Percentiles rank a stretch among this genome's conserved stretches.
Conservation (phyloP, 2,888 invertebrate genomes). For the Pediacus dermestoides region DNA sequence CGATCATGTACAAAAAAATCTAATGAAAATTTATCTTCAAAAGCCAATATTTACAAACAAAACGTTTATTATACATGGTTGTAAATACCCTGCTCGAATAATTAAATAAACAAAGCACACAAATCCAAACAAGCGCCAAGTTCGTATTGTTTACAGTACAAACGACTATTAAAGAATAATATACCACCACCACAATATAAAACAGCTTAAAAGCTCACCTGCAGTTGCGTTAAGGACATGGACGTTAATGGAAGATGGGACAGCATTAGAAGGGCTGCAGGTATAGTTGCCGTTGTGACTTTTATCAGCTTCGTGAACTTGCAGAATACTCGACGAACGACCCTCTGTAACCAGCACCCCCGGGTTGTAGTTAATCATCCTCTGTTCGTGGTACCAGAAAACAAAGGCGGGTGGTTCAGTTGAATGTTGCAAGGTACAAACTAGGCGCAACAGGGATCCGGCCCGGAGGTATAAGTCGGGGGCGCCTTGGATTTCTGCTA, state of each 20-base stretch:
- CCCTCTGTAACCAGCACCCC: conserved; percentile 56
- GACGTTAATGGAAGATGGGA: conserved; percentile 63
- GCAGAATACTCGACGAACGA: conserved; percentile 62
- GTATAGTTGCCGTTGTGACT: conserved; percentile 69
- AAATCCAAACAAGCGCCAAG: no score
- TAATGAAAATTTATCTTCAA: no score
- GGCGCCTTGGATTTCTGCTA: conserved; percentile 57
- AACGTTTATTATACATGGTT: no score
- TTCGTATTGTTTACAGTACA: no score
- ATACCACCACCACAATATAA: no score
- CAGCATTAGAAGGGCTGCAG: conserved; percentile 64
- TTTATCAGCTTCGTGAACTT: conserved; percentile 61
- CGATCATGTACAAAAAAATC: no score
- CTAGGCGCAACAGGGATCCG: conserved; percentile 57
- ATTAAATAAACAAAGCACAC: no score
- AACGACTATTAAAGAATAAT: no score
- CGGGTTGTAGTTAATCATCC: conserved; percentile 62
- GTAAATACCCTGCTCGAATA: no score
- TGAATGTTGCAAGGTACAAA: conserved; percentile 56
- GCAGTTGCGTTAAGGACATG: conserved; percentile 66
- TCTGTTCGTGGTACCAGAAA: conserved; percentile 61
- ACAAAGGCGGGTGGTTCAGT: conserved; percentile 59
- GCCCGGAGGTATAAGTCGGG: conserved; percentile 60
- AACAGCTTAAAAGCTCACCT: no score
- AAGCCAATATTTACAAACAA: no score